Percentiles rank a stretch among this genome's conserved stretches.
Conservation (phyloP, 2,888 invertebrate genomes). For the Kuschelorhynchus macadamiae region DNA sequence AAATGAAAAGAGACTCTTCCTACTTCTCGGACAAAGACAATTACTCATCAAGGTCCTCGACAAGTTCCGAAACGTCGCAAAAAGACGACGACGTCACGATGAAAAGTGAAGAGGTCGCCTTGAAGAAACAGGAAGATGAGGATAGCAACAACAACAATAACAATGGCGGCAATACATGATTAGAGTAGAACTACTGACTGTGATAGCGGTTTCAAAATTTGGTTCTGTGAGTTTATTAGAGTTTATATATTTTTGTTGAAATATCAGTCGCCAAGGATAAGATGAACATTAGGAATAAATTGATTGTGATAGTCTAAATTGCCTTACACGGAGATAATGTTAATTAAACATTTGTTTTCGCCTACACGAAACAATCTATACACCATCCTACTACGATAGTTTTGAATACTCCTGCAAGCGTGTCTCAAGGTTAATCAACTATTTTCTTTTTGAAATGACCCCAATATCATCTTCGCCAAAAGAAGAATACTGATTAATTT, state of each 20-base stretch:
- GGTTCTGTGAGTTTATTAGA: slow-evolving; percentile 1
- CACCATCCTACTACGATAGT: too few species aligned
- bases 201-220: slow-evolving; percentile 40
- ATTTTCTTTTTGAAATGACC: slow-evolving; percentile 2
- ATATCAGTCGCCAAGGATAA: too few species aligned
- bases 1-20: slow-evolving; percentile 70
- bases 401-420: too few species aligned
- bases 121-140: slow-evolving; percentile 57
- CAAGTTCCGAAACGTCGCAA: slow-evolving; percentile 66
- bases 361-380: too few species aligned
- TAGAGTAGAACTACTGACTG: slow-evolving; percentile 31
- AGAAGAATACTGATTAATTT: slow-evolving; percentile 39
- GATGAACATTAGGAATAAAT: too few species aligned
- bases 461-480: slow-evolving; percentile 33
- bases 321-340: too few species aligned
- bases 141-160: slow-evolving; percentile 58
- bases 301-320: slow-evolving; percentile 7
- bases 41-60: slow-evolving; percentile 72
- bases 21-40: slow-evolving; percentile 74
- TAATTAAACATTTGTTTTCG: too few species aligned
- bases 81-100: slow-evolving; percentile 62
- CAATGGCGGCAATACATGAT: slow-evolving; percentile 47
- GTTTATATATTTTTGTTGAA: neutral
- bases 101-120: slow-evolving; percentile 49
- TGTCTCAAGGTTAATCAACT: slow-evolving; percentile 15